Base-by-base conservation (phyloP, 2,797 vertebrate species). In the Acropternis orthonyx region DNA sequence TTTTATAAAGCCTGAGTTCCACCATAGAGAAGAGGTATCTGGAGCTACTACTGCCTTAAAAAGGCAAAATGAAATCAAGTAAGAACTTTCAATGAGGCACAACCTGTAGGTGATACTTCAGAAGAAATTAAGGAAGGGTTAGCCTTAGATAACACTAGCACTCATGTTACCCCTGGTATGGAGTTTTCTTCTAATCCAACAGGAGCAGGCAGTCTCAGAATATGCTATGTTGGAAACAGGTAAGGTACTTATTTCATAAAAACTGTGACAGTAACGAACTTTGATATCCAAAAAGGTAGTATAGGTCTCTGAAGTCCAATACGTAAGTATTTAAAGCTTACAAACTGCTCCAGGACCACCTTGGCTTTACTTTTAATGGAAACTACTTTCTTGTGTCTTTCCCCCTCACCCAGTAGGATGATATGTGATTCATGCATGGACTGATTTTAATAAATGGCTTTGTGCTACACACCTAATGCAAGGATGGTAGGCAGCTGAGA, bases 331-430 rank as follows among this genome's bases (percentile, higher is more conserved):
- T 72, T 86, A 58, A 83, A 90, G 63, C 8, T 56, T 30, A 16
- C 21, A 5, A 48, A 41, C 26, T 80, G 20, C 12, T 79, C 14
- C n/a, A 62, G 14, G 7, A 51, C 21, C 2, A 24, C 22, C 10
- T 82, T 58, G 51, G 24, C 46, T 77, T 86, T 65, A 74, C 37
- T 19, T 79, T 51, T 58, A 77, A 37, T 41, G 67, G 34, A 52
- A 56, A 46, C 37, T 0, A n/a, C 20, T 32, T 62, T 36, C 17
- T 46, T 66, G 34, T 23, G 11, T 41, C 15, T 36, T 61, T 22
- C 1, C 8, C 6, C 6, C 14, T 72, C 5, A 4, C 27, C 3
- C 6, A 5, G 0, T 26, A 12, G n/a, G n/a, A 24, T 52, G 24
- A 92, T 51, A 51, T n/a, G 2, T 28, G 16, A 74, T 88, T 22